Conservation (phyloP, 2,797 vertebrate genomes). For the Menidia menidia region DNA sequence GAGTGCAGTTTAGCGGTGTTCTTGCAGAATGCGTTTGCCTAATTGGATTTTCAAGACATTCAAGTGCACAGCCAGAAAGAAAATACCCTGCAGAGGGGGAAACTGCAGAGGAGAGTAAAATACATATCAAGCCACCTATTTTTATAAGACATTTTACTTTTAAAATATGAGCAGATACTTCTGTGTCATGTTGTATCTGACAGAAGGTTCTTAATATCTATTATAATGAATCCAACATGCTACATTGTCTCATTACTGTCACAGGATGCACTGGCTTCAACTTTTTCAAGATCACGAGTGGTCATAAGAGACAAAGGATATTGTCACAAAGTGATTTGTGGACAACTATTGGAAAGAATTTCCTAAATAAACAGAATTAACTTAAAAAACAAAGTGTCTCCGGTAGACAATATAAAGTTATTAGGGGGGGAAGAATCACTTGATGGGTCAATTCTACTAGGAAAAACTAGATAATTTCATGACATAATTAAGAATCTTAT, state of each 20-base stretch:
- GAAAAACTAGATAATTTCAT: too few species aligned
- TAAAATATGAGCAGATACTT: slow-evolving; percentile 30
- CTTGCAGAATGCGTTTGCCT: slow-evolving; percentile 66
- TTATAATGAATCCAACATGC: slow-evolving; percentile 23
- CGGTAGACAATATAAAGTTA: too few species aligned
- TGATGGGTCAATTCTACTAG: background rate
- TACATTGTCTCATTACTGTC: slow-evolving; percentile 18
- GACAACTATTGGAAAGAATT: background rate
- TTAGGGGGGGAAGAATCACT: background rate
- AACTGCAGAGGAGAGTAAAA: slow-evolving; percentile 7
- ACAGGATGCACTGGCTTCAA: slow-evolving; percentile 22
- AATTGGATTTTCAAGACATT: slow-evolving; percentile 75
- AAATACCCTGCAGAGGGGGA: slow-evolving; percentile 2
- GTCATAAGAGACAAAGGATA: background rate
- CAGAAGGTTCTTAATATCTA: slow-evolving; percentile 30
- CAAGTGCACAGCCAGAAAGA: slow-evolving; percentile 41
- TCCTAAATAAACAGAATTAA: too few species aligned
- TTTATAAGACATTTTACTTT: slow-evolving; percentile 31
- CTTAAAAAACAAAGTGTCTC: too few species aligned
- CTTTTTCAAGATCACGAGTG: slow-evolving; percentile 40
- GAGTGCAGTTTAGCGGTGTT: slow-evolving; percentile 53
- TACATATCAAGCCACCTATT: slow-evolving; percentile 19
- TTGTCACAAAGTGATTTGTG: background rate
- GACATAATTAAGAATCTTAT: too few species aligned
- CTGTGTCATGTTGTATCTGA: slow-evolving; percentile 21